Evolutionary conservation across 2,113 vertebrate genomes (phyloP).

Genomic region (Melozone crissalis): DNA sequence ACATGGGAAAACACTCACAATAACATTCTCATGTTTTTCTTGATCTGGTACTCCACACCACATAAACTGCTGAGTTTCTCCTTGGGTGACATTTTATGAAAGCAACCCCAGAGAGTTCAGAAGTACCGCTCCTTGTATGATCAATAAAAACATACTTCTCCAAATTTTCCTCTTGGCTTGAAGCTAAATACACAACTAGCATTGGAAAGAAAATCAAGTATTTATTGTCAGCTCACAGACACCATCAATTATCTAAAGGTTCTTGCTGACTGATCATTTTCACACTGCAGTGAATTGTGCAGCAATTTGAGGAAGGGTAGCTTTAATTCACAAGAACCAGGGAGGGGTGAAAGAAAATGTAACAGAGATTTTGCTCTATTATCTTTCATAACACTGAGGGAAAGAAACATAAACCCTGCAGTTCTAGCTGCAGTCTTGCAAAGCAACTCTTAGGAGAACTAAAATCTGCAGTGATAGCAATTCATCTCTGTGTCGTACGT

Average conservation of each 20-base stretch:
- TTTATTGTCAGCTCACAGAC: not conserved
- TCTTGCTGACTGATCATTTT: not conserved
- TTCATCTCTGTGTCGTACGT: not conserved
- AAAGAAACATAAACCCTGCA: constrained; percentile 20
- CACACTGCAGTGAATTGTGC: not conserved
- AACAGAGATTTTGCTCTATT: constrained; percentile 6
- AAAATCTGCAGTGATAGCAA: not conserved
- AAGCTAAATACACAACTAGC: not conserved
- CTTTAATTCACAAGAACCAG: not conserved
- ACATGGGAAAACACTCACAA: not conserved
- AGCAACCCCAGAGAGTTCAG: not conserved
- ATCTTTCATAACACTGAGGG: not conserved
- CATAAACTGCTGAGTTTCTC: not conserved
- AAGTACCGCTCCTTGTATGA: not conserved
- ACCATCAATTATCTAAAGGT: not conserved
- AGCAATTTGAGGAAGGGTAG: not conserved
- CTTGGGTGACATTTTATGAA: not conserved
- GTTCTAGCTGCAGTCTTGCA: not conserved
- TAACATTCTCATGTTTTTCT: not conserved
- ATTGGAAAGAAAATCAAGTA: not conserved
- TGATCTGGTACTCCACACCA: not conserved
- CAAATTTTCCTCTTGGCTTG: not conserved
- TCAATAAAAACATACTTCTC: not conserved
- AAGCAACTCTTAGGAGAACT: not conserved
- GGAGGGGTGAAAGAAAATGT: not conserved